These are phyloP conservation scores for Spialia ferax DNA, from an alignment of 2,888 invertebrate genomes.

Conservation along the genomic window DNA sequence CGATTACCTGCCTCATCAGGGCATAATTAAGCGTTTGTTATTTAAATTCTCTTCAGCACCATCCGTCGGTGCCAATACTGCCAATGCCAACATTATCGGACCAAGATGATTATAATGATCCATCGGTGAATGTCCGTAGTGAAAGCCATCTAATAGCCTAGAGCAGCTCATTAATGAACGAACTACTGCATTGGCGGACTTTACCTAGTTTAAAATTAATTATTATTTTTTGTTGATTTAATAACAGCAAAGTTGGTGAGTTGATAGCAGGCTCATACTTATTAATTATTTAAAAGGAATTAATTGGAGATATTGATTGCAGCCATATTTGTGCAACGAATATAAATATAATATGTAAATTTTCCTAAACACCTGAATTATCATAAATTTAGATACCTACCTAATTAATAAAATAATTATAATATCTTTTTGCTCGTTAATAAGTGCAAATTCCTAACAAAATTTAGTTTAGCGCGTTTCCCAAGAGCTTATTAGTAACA, in stretches of 20 bases:
- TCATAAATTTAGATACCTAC: background rate
- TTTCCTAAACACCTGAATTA: no score
- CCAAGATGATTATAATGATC: slow-evolving; percentile 26
- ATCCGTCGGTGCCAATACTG: slow-evolving; percentile 26
- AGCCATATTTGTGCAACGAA: no score
- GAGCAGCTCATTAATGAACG: background rate
- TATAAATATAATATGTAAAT: no score
- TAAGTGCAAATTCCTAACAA: background rate
- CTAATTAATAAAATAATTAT: background rate
- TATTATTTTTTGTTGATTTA: background rate
- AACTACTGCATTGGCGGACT: background rate
- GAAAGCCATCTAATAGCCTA: slow-evolving; percentile 4
- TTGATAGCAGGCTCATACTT: no score
- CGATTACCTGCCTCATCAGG: slow-evolving; percentile 57
- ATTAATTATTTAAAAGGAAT: no score
- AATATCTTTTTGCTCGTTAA: no score
- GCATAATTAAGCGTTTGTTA: slow-evolving; percentile 39
- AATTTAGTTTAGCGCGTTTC: slow-evolving; percentile 13
- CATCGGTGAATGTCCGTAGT: slow-evolving; percentile 9
- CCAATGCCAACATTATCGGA: slow-evolving; percentile 17
- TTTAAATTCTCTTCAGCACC: slow-evolving; percentile 35
- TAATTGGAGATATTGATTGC: no score
- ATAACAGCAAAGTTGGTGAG: no score
- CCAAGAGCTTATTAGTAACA: slow-evolving; percentile 38
- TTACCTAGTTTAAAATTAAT: background rate